Conservation (phyloP, 2,797 vertebrate genomes). For the Netta rufina region DNA sequence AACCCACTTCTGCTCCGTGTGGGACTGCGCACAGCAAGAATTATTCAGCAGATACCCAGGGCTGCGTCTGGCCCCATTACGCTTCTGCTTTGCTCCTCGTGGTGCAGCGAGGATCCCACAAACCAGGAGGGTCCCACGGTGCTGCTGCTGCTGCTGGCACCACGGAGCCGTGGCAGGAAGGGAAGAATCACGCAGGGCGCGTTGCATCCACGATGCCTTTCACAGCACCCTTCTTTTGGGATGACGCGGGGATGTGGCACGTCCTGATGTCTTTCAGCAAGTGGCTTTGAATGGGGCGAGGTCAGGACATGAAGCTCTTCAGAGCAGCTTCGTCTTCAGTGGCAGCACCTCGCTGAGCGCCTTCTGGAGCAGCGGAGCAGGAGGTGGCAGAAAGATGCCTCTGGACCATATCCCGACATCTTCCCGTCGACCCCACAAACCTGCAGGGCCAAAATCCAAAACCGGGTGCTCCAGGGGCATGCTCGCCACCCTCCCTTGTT, state of each 20-base stretch:
- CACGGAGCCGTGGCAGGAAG: no score
- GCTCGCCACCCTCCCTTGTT: neutral
- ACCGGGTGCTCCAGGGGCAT: fast-evolving
- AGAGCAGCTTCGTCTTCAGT: neutral
- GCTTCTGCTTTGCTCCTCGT: no score
- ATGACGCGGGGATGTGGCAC: neutral
- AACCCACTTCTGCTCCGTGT: no score
- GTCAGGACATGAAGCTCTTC: neutral
- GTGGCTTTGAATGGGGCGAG: neutral
- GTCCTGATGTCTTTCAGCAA: neutral
- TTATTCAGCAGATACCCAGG: no score
- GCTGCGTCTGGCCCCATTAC: no score
- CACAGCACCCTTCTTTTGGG: no score
- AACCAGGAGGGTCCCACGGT: no score
- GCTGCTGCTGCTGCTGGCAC: no score
- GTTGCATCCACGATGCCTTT: no score
- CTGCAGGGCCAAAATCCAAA: fast-evolving
- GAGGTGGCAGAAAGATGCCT: neutral
- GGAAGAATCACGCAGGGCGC: no score
- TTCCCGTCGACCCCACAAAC: fast-evolving
- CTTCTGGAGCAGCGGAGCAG: neutral
- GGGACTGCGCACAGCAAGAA: no score
- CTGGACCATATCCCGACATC: fast-evolving
- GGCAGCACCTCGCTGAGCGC: fast-evolving
- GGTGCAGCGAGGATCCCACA: no score